Base-by-base conservation (phyloP, 1,140 invertebrate genomes). In the Helicoverpa zea region DNA sequence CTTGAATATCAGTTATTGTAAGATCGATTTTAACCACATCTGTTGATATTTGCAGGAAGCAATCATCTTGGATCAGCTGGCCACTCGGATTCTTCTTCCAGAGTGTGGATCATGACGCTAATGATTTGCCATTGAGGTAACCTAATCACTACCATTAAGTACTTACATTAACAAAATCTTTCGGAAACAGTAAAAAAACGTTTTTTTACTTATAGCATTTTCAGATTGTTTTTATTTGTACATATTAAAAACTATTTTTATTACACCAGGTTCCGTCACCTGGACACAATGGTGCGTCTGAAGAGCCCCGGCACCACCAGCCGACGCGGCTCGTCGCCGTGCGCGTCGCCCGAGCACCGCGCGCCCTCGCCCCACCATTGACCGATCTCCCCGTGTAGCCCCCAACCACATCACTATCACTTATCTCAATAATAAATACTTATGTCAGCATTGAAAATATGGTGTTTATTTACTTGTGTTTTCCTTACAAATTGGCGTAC, bases 1-100 rank as follows among this genome's bases (percentile, higher is more conserved):
- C 43, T 10, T 18, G 3, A 16, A 11, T 66, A 12, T 11, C 5
- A 9, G 3, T 64, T 5, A 47, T 30, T 12, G 5, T 56, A 59
- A 49, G 3, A 13, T 3, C 58, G 18, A 10, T 56, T n/a, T 51
- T 58, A 43, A 56, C 29, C n/a, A 23, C 18, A 51, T 16, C 10
- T 54, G 51, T 78, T 81, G n/a, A 78, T 68, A 47, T 56, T 90
- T 87, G 52, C 86, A 95, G 94, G 43, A 95, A 93, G 84, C 93
- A 92, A 85, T 95, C 96, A n/a, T 98, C 98, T 0, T 98, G 98
- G 98, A 98, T 98, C 85, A 98, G 97, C 87, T 98, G 98, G 98
- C 98, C 98, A 30, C 94, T 98, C 30, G 98, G 97, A 14, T 98
- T 98, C 91, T 96, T 98, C 83, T 97, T 98, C 92, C 97, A 98